These are phyloP conservation scores for Phalacrocorax carbo DNA, from an alignment of 2,113 vertebrate species.

Conservation along the genomic window DNA sequence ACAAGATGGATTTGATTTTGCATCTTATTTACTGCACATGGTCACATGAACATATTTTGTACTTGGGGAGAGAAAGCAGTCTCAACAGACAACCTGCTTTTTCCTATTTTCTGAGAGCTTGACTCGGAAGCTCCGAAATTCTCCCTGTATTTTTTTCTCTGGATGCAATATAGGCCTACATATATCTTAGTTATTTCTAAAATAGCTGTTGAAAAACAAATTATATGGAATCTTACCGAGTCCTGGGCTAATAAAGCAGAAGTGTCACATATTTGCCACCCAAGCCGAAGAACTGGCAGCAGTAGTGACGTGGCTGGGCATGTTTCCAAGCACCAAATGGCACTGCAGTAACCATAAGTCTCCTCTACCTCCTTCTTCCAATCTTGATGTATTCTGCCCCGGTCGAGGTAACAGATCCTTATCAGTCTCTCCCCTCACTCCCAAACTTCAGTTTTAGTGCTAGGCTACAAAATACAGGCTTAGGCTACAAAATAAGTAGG, in stretches of 20 bases:
- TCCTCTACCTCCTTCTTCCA: neutral
- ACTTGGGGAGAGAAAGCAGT: accelerated
- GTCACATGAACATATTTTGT: accelerated
- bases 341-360: neutral
- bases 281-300: neutral
- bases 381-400: neutral
- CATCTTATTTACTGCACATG: neutral
- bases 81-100: neutral
- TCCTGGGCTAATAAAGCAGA: neutral
- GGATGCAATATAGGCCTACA: neutral
- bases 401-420: neutral
- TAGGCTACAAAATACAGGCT: neutral
- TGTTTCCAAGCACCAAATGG: conserved; percentile 16
- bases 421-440: neutral
- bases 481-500: neutral
- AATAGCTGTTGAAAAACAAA: neutral
- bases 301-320: neutral
- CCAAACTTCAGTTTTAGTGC: neutral
- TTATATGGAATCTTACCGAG: neutral
- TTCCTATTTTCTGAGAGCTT: neutral
- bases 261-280: neutral
- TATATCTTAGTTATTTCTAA: neutral
- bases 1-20: neutral
- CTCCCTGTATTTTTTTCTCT: neutral
- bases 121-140: neutral